Base-by-base conservation (phyloP, 2,113 vertebrate species). In the Cettia cetti region DNA sequence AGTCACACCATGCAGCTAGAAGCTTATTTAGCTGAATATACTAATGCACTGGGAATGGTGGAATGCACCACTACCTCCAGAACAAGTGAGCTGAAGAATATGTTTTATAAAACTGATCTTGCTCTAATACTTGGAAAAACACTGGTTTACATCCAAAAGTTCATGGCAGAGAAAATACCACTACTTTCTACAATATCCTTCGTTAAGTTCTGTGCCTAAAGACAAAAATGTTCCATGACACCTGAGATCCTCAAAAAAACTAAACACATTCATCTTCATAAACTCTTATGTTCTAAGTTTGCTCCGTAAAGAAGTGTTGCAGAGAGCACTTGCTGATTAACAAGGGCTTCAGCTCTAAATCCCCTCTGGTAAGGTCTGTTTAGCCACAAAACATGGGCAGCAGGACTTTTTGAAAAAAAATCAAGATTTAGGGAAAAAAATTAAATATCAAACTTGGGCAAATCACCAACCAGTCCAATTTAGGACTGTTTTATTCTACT, bases 1-100 rank as follows among this genome's bases (percentile, higher is more conserved):
- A 94, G 69, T 84, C 77, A 94, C 80, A 92, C 83, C 69, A 92
- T 71, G 83, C 94, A 94, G 49, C 61, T 65, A 82, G 86, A 86
- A 82, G 65, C 53, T 84, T 65, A 71, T 89, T 89, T 63, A 94
- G 77, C 56, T 70, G 26, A 96, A 89, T 31, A 63, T 3, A 81
- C 42, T 31, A 93, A 70, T n/a, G 30, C 68, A 80, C 27, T 75
- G 64, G 21, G 31, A 86, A 59, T 2, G 2, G 50, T 74, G 24
- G 30, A 92, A 94, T 37, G 23, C 66, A 52, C 19, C 35, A 30
- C 64, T 40, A 28, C 33, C 44, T 81, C 80, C 35, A 89, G 75
- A 90, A 63, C 17, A 30, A 75, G 24, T 42, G 26, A 54, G 9
- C 4, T 47, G 21, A 70, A 90, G 30, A 70, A 47, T 15, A 72